A percentile compares a stretch with the other conserved stretches of the same genome.
These are phyloP conservation scores for Lordiphosa collinella DNA, from an alignment of 1,140 invertebrate species.

Conservation along the genomic window DNA sequence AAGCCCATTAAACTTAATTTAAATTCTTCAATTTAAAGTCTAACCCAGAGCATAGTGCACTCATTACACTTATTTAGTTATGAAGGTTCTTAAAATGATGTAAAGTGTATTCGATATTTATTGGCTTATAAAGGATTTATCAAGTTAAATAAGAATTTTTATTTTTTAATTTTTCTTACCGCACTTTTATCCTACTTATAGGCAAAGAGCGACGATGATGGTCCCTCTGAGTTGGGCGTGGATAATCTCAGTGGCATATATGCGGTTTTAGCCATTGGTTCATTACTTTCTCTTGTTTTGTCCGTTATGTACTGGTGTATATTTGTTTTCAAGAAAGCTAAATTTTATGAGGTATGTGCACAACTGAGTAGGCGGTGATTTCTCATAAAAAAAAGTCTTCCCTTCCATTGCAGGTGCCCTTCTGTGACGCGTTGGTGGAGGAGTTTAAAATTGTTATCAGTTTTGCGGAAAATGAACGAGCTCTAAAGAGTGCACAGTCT, in stretches of 20 bases:
- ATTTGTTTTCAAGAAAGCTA: slow-evolving; percentile 64
- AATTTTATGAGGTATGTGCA: slow-evolving; percentile 49
- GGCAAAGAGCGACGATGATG: slow-evolving; percentile 38
- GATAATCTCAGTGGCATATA: slow-evolving; percentile 87
- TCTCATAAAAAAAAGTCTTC: not conserved
- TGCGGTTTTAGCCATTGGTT: slow-evolving; percentile 83
- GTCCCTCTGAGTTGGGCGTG: slow-evolving; percentile 75
- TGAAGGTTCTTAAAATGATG: too few relatives aligned
- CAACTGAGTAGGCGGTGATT: too few relatives aligned
- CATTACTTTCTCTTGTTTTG: slow-evolving; percentile 70
- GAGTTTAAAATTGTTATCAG: slow-evolving; percentile 86
- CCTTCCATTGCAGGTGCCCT: slow-evolving; percentile 81
- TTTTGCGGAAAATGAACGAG: slow-evolving; percentile 62
- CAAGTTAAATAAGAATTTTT: too few relatives aligned
- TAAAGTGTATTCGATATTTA: too few relatives aligned
- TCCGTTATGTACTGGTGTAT: slow-evolving; percentile 76
- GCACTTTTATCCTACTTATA: not conserved
- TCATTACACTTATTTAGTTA: too few relatives aligned
- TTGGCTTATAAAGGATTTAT: too few relatives aligned
- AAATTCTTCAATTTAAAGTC: too few relatives aligned
- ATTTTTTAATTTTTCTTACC: too few relatives aligned
- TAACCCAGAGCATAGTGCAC: too few relatives aligned
- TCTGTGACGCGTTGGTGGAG: slow-evolving; percentile 84
- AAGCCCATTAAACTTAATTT: too few relatives aligned
- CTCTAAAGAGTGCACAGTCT: slow-evolving; percentile 63